Base-by-base conservation (phyloP, 2,888 invertebrate genomes). In the Pseudanteris insignis region DNA sequence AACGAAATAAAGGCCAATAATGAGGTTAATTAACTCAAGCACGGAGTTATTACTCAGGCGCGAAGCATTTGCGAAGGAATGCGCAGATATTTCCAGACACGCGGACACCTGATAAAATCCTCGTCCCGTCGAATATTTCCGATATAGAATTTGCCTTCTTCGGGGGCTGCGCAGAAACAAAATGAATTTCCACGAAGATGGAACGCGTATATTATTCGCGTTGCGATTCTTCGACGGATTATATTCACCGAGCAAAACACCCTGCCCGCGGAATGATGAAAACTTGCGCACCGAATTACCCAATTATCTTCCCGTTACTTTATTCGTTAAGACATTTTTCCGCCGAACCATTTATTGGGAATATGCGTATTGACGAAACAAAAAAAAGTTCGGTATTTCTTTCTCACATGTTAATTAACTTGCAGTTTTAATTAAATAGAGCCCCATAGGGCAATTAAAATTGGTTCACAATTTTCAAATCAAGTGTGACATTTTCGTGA, bases 51-150 rank as follows among this genome's bases (percentile, higher is more conserved):
- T 48, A 61, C 36, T 55, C 41, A 50, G 43, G 55, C 50, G 55
- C 44, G 50, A 58, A 58, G 50, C 58, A 55, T 47, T 47, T 26
- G 28, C 53, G 41, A 55, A 55, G 50, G 55, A 61, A 61, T 61
- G 43, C 41, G 50, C 61, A 51, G 48, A 61, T 61, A 51, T 55
- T 58, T 28, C 21, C 38, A 50, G 44, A 58, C 50, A 46, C 50
- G 37, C 34, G 41, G 57, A 57, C 62, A 62, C 57, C 46, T 50
- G 61, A 61, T 55, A 61, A 57, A 57, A 57, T 50, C 24, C 43
- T 51, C 54, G 43, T 60, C 60, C 48, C 34, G 38, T 30, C 26
- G 41, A 38, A 55, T 61, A 47, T 61, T 55, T 50, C 50, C 61
- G 44, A 55, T 55, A 58, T 36, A 44, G 44, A 58, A 58, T 58